Percentiles rank a stretch among this genome's conserved stretches.
Evolutionary conservation across 2,888 invertebrate species (phyloP).

Genomic region (Oxytorus armatus): DNA sequence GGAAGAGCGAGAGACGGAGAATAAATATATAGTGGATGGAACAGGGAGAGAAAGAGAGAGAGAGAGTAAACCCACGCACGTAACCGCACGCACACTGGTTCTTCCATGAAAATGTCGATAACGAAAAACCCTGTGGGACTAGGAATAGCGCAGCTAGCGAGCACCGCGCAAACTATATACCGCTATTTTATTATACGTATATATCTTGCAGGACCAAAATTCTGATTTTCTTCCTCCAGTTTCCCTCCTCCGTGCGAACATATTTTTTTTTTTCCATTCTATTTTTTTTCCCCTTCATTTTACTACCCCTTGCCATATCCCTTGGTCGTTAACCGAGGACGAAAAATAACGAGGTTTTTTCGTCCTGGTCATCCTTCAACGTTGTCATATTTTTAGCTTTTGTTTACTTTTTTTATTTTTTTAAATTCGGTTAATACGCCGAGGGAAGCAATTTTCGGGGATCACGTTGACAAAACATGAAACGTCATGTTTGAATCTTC

Average conservation of each 20-base stretch:
- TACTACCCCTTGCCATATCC: not conserved
- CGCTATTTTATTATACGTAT: slow-evolving; percentile 35
- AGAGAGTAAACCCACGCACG: slow-evolving; percentile 66
- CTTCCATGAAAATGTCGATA: slow-evolving; percentile 83
- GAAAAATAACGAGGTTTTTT: too few species aligned
- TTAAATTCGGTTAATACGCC: too few species aligned
- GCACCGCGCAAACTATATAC: slow-evolving; percentile 46
- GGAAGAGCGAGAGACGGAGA: slow-evolving; percentile 31
- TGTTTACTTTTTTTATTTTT: slow-evolving; percentile 40
- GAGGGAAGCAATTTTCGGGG: too few species aligned
- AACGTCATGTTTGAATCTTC: too few species aligned
- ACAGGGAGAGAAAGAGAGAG: slow-evolving; percentile 22
- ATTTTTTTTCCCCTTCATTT: not conserved
- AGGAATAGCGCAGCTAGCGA: slow-evolving; percentile 64
- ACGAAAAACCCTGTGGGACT: slow-evolving; percentile 81
- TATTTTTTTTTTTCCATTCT: slow-evolving; percentile 5
- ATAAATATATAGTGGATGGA: slow-evolving; percentile 11
- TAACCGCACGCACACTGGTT: slow-evolving; percentile 69
- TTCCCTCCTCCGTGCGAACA: not conserved
- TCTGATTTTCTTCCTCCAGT: slow-evolving; percentile 27
- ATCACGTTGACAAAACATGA: too few species aligned
- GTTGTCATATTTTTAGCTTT: too few species aligned
- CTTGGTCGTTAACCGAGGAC: not conserved
- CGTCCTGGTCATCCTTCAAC: not conserved
- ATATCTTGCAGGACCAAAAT: slow-evolving; percentile 37